Evolutionary conservation across 2,888 invertebrate genomes (phyloP), one percentile per base, ranked within the genome.

Genomic region (Zele albiditarsus): DNA sequence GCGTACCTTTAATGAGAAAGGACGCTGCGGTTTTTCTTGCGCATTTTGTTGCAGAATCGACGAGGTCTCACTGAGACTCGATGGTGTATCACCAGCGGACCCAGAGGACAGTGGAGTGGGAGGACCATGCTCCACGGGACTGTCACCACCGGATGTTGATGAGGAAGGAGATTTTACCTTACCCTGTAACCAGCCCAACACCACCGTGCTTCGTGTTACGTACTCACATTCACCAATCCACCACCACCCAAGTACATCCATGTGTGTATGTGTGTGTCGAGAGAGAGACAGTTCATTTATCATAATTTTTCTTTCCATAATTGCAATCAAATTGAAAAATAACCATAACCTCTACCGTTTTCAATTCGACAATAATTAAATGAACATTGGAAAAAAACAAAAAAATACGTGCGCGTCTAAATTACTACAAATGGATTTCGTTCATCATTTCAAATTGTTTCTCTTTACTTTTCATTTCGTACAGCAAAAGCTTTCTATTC

Each of bases 1-100:
- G 70, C 83, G 86, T 92, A 92, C 92, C 92, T 92, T 91, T 84
- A 92, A 89, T 81, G 92, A 91, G 89, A 92, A 91, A 84, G 92
- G 92, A 88, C 92, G 90, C 87, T 91, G 91, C 80, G 91, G 91
- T 89, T 91, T 92, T 80, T 89, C 88, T 87, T 86, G 87, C 77
- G 85, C 79, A 85, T 84, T 84, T 83, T 85, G 89, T 85, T 88
- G 89, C 82, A 83, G 80, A 81, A 84, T 83, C 38, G 82, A 80
- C 81, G 83, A 79, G 80, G 84, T 81, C 84, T 86, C 86, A 78
- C 84, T 81, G 80, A 84, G 81, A 78, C 84, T 85, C 77, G 86
- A 79, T 74, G 88, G 84, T 79, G 85, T 82, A 76, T 86, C 85
- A 80, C 83, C 87, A 80, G 86, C 81, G 81, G 87, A 86, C 82